Evolutionary conservation across 2,797 vertebrate genomes (phyloP).

Genomic region (Gymnopithys bicolor): DNA sequence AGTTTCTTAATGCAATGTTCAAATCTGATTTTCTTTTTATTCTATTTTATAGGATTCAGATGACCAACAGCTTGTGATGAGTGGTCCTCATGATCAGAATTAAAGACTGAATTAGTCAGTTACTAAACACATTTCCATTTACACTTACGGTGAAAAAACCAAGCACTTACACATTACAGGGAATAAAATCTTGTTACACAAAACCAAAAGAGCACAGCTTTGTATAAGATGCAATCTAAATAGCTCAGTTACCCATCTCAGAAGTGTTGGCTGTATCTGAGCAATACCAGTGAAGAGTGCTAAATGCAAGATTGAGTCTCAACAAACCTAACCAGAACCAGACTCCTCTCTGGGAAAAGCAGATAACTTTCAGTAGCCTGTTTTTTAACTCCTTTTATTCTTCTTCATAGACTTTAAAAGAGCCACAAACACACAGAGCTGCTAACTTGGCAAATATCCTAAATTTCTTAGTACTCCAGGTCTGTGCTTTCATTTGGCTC

Average conservation of each 20-base stretch:
- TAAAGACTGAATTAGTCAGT: conserved; percentile 58
- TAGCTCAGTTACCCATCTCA: neutral
- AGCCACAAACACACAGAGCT: neutral
- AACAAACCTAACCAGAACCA: neutral
- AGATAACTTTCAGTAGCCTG: neutral
- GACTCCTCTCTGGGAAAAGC: neutral
- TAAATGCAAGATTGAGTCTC: neutral
- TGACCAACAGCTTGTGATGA: conserved; percentile 76
- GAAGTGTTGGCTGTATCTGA: neutral
- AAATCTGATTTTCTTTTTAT: neutral
- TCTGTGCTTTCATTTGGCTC: neutral
- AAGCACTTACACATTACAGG: neutral
- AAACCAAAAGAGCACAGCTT: neutral
- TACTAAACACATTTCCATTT: neutral
- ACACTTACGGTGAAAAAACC: neutral
- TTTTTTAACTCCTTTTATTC: neutral
- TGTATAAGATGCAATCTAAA: neutral
- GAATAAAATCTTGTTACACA: neutral
- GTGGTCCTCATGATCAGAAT: conserved; percentile 73
- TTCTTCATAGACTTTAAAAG: neutral
- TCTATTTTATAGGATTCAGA: conserved; percentile 74
- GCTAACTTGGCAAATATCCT: neutral
- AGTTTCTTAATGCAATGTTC: neutral
- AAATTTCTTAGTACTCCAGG: neutral
- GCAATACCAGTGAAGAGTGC: neutral